These are phyloP conservation scores for Neodiprion virginianus DNA, from an alignment of 1,140 invertebrate genomes.

Conservation along the genomic window DNA sequence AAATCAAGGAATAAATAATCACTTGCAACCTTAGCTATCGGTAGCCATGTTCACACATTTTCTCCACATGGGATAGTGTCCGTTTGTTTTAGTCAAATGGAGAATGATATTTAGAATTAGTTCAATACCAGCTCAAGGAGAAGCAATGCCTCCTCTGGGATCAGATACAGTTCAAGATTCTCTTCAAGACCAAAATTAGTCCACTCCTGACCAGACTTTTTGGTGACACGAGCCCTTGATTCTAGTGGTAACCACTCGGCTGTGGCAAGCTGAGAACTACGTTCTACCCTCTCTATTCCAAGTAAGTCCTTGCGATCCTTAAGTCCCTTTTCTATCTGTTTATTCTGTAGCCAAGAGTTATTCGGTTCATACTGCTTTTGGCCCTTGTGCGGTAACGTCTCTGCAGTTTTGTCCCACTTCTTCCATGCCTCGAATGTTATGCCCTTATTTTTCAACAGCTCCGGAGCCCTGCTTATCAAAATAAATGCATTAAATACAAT, in stretches of 20 bases:
- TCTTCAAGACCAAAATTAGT: constrained; percentile 63
- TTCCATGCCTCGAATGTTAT: constrained; percentile 55
- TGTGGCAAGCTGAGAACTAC: constrained; percentile 62
- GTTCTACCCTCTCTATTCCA: constrained; percentile 66
- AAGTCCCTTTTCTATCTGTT: constrained; percentile 66
- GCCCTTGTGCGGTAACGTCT: constrained; percentile 62
- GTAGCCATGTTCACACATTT: too few relatives aligned
- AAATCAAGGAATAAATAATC: too few relatives aligned
- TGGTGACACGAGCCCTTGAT: constrained; percentile 65
- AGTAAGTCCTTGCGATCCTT: constrained; percentile 64
- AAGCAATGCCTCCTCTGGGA: constrained; percentile 69
- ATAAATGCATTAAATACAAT: constrained; percentile 23
- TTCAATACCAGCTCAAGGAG: constrained; percentile 69
- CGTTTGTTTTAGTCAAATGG: too few relatives aligned
- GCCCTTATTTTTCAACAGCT: constrained; percentile 61
- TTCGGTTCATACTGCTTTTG: constrained; percentile 65
- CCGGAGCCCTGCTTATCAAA: constrained; percentile 57
- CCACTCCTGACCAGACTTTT: constrained; percentile 66
- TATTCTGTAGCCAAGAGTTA: constrained; percentile 66
- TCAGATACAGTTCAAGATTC: constrained; percentile 61
- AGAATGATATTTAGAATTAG: constrained; percentile 12
- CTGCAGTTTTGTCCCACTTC: constrained; percentile 49
- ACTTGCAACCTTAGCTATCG: too few relatives aligned
- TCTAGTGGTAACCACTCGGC: constrained; percentile 67
- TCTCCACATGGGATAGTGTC: too few relatives aligned